Evolutionary conservation across 2,113 vertebrate species (phyloP), one percentile per base, ranked within the genome.

Genomic region (Lagopus muta): DNA sequence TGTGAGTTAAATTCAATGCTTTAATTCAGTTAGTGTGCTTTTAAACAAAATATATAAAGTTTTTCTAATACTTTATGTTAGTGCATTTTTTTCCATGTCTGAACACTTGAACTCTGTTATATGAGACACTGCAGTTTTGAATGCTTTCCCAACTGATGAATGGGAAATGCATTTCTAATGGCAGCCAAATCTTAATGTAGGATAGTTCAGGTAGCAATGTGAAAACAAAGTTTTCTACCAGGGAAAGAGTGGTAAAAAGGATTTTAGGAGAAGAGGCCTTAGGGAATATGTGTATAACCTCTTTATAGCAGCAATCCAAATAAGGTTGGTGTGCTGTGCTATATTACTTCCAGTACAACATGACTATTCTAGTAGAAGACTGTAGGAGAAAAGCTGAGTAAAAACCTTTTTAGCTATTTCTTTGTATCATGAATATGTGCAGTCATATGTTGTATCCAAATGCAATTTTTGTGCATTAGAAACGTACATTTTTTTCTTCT

Each of bases 291-390:
- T 62, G 55, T 86, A 66, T 89, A 92, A 89, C 60, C 30, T 86
- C 50, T 75, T 87, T 79, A 75, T 30, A 71, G 28, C 64, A 91
- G 45, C 1, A 3, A 74, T 32, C 42, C 30, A 62, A 60, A 89
- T 42, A n/a, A 83, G 42, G 86, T 93, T 85, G 91, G 60, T 92
- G 65, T 84, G 43, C 50, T 91, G 36, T 36, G 15, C 61, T 81
- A 30, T 79, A 47, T 89, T 92, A 71, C 43, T 82, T 71, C 67
- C 92, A 85, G 58, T 85, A 55, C 17, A 81, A 54, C 82, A 74
- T 32, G 82, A 64, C 67, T 94, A 78, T 94, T 97, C 94, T 86
- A 92, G 61, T 95, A 89, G 94, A 81, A 58, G 67, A 87, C 65
- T 54, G 38, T 50, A 82, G 20, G 24, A 13, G 25, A 55, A 86